A percentile compares a stretch with the other conserved stretches of the same genome.
These are phyloP conservation scores for Ammodytes dubius DNA, from an alignment of 2,113 vertebrate genomes.

Conservation along the genomic window DNA sequence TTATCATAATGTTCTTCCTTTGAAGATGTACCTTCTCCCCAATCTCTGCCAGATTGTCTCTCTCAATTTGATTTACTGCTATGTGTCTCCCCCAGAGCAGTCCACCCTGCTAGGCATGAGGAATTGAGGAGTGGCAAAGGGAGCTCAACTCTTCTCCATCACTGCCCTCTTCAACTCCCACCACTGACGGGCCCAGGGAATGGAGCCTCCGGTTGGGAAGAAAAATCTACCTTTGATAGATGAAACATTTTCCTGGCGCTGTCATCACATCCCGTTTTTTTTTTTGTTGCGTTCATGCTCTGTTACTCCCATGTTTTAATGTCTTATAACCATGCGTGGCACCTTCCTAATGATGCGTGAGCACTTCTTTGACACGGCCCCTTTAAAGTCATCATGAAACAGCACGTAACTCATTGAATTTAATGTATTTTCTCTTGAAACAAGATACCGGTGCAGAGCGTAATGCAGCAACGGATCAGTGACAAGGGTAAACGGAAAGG, in stretches of 20 bases:
- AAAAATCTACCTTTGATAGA: constrained; percentile 17
- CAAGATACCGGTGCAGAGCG: not conserved
- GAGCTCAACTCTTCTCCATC: constrained; percentile 50
- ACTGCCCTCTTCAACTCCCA: constrained; percentile 47
- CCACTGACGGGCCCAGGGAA: constrained; percentile 15
- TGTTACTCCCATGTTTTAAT: constrained; percentile 44
- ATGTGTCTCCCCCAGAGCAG: constrained; percentile 41
- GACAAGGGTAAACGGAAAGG: not conserved
- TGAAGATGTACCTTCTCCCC: constrained; percentile 60
- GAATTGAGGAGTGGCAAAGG: constrained; percentile 31
- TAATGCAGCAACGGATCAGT: not conserved
- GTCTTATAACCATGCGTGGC: constrained; percentile 47
- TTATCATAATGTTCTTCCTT: constrained; percentile 59
- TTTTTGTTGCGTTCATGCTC: constrained; percentile 24
- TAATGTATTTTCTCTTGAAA: constrained; percentile 20
- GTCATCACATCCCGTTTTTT: constrained; percentile 43
- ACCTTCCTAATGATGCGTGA: constrained; percentile 39
- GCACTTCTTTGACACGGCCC: constrained; percentile 15
- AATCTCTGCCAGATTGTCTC: constrained; percentile 44
- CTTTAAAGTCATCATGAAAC: constrained; percentile 12
- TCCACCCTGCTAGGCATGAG: constrained; percentile 1
- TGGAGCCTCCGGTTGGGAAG: constrained; percentile 19
- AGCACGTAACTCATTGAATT: not conserved
- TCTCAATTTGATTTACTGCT: constrained; percentile 48
- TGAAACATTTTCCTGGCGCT: constrained; percentile 43